Percentiles rank a stretch among this genome's conserved stretches.
Conservation (phyloP, 2,888 invertebrate species). For the Morinoia aosen region DNA sequence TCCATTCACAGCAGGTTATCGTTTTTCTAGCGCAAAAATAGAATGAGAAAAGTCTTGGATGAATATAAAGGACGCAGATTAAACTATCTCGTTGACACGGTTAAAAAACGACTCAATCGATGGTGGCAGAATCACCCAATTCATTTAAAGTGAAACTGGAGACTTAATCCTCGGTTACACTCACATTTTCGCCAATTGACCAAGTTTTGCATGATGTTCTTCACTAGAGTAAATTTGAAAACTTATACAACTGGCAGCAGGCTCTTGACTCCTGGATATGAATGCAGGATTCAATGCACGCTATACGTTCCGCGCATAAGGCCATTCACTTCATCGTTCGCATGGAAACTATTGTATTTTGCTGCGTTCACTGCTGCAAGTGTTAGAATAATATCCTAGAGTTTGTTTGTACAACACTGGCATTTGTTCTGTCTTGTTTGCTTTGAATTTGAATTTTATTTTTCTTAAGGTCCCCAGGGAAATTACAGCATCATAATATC, state of each 20-base stretch:
- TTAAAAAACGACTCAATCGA: background rate
- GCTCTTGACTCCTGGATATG: background rate
- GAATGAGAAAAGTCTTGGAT: background rate
- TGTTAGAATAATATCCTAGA: background rate
- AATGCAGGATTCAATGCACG: background rate
- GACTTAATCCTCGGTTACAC: background rate
- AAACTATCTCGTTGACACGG: background rate
- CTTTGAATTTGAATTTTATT: background rate
- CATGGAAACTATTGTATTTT: background rate
- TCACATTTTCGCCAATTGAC: background rate
- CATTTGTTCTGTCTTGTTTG: background rate
- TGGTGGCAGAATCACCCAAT: background rate
- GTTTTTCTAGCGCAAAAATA: background rate
- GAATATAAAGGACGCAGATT: background rate
- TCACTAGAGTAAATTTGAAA: background rate
- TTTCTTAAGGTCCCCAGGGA: background rate
- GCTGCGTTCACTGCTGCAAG: background rate
- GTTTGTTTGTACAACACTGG: background rate
- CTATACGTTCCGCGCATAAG: background rate
- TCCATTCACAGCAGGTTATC: background rate
- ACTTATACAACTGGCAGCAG: background rate
- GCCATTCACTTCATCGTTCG: background rate
- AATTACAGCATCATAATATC: background rate
- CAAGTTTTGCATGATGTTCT: background rate
- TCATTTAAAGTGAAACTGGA: background rate